Percentiles rank a stretch among this genome's conserved stretches.
Conservation (phyloP, 2,797 vertebrate species). For the Pipistrellus pipistrellus region DNA sequence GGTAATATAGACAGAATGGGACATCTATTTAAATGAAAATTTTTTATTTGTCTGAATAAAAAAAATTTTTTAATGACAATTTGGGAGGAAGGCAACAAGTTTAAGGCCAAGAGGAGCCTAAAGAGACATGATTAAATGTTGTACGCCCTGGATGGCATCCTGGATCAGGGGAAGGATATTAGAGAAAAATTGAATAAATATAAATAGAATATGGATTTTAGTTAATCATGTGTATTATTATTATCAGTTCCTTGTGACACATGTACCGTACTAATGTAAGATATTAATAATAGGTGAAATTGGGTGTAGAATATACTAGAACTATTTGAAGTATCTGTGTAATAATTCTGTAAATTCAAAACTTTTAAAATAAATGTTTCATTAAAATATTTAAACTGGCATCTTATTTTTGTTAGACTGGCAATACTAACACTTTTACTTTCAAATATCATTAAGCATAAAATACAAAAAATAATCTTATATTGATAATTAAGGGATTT, state of each 20-base stretch:
- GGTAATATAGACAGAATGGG: too few species aligned
- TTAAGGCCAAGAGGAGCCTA: background rate
- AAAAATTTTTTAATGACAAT: background rate
- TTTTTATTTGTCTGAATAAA: slow-evolving; percentile 13
- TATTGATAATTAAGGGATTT: slow-evolving; percentile 39
- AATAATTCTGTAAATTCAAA: slow-evolving; percentile 58
- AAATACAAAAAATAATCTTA: slow-evolving; percentile 48
- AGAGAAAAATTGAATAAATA: slow-evolving; percentile 45
- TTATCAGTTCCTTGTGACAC: slow-evolving; percentile 32
- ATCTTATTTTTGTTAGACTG: slow-evolving; percentile 52
- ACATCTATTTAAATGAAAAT: slow-evolving; percentile 52
- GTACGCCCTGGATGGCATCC: background rate
- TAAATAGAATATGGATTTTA: slow-evolving; percentile 42
- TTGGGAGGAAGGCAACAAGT: background rate
- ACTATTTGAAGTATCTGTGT: background rate
- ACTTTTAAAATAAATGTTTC: slow-evolving; percentile 15
- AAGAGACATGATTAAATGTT: slow-evolving; percentile 1
- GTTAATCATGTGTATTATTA: slow-evolving; percentile 33
- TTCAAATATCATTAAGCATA: slow-evolving; percentile 59
- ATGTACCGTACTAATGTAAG: background rate
- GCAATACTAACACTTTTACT: slow-evolving; percentile 23
- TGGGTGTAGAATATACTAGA: background rate
- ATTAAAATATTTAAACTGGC: background rate
- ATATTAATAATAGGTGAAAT: slow-evolving; percentile 12
- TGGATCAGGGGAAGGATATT: slow-evolving; percentile 10